phyloP scores from a whole-genome alignment of 2,797 vertebrate species.

The Sebastes diploproa region DNA sequence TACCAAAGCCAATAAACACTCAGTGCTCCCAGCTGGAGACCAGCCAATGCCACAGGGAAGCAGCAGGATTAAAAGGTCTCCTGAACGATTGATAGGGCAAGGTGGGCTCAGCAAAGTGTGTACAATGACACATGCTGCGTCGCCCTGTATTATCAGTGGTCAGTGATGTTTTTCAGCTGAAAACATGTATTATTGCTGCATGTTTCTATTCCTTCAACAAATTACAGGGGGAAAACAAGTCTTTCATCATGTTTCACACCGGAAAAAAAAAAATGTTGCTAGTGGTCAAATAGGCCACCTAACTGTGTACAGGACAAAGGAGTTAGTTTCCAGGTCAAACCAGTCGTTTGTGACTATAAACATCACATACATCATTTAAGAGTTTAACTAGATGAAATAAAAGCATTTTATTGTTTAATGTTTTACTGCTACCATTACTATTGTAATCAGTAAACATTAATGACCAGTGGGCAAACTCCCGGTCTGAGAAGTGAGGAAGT shows the following conservation, averaged over 20 bases:
- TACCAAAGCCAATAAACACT: constrained; percentile 69
- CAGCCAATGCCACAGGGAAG: constrained; percentile 57
- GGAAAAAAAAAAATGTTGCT: background rate
- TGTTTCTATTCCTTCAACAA: background rate
- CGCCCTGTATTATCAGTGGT: background rate
- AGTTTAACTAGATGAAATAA: background rate
- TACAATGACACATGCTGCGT: constrained; percentile 45
- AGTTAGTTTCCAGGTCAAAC: no score
- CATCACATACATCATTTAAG: background rate
- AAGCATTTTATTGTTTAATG: background rate
- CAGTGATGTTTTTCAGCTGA: constrained; percentile 8
- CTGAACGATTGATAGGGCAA: constrained; percentile 59
- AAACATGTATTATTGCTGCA: background rate
- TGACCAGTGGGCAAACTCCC: background rate
- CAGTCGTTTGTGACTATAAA: background rate
- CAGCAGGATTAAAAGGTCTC: constrained; percentile 68
- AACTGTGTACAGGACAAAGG: background rate
- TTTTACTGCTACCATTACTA: background rate
- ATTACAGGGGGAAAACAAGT: background rate
- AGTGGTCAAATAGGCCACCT: background rate
- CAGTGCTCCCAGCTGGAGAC: constrained; percentile 66
- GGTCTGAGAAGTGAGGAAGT: background rate
- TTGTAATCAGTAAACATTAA: background rate
- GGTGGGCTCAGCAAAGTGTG: constrained; percentile 47
- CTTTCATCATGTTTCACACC: background rate